Evolutionary conservation across 2,113 vertebrate genomes (phyloP).

Genomic region (Phoenicopterus ruber): DNA sequence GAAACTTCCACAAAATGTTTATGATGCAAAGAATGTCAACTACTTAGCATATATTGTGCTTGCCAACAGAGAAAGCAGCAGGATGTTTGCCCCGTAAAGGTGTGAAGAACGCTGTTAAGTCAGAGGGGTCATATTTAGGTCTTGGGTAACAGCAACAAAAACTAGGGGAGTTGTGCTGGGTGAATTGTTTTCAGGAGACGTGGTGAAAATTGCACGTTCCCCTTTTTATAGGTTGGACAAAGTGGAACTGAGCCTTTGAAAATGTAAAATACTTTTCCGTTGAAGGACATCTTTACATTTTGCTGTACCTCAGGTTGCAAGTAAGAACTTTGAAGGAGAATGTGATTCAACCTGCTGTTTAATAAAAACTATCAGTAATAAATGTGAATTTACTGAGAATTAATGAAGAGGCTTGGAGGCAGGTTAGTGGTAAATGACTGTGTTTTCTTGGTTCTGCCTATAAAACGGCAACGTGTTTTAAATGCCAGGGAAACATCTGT

Average conservation of each 20-base stretch:
- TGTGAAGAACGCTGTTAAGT: background rate
- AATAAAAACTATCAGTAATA: background rate
- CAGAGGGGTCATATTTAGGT: background rate
- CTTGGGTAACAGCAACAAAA: background rate
- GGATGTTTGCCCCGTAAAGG: background rate
- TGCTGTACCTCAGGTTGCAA: background rate
- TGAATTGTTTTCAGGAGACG: background rate
- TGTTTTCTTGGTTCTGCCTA: background rate
- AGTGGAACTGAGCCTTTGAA: background rate
- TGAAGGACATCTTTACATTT: background rate
- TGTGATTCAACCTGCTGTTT: background rate
- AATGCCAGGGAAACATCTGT: background rate
- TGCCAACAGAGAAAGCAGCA: background rate
- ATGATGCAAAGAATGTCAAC: background rate
- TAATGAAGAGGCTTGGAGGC: background rate
- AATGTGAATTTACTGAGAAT: background rate
- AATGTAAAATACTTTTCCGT: background rate
- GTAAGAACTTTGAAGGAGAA: background rate
- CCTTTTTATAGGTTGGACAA: background rate
- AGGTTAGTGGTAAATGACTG: background rate
- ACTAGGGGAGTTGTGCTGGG: background rate
- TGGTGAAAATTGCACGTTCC: background rate
- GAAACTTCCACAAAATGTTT: background rate
- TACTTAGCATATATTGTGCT: background rate
- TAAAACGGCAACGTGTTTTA: fast-evolving